These are phyloP conservation scores for Cheilosia vernalis DNA, from an alignment of 2,888 invertebrate species.

Conservation along the genomic window DNA sequence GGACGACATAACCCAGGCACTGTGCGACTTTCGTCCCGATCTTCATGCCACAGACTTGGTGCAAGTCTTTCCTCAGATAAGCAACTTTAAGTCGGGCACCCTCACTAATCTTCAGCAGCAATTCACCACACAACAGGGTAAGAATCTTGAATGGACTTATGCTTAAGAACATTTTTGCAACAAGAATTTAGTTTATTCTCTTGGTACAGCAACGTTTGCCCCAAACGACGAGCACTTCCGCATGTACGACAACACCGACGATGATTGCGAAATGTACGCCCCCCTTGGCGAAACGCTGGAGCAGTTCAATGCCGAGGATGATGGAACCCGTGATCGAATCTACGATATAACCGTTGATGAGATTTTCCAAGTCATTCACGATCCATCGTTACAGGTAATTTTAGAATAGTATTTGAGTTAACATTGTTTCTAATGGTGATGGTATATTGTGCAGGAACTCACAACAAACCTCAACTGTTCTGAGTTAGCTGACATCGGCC, in stretches of 20 bases:
- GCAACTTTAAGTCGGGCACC: constrained; percentile 80
- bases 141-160: constrained; percentile 38
- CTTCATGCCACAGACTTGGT: constrained; percentile 81
- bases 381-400: constrained; percentile 80
- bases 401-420: background rate
- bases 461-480: constrained; percentile 82
- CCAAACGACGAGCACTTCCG: constrained; percentile 78
- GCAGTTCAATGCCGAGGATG: constrained; percentile 80
- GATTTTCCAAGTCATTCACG: constrained; percentile 82
- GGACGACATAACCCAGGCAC: constrained; percentile 81
- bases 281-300: constrained; percentile 80
- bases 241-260: constrained; percentile 78
- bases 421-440: background rate
- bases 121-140: constrained; percentile 76
- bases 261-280: constrained; percentile 80
- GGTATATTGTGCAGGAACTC: constrained; percentile 79
- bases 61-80: constrained; percentile 81
- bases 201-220: constrained; percentile 76
- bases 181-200: constrained; percentile 69
- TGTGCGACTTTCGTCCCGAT: constrained; percentile 82
- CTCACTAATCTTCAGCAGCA: constrained; percentile 80
- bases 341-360: constrained; percentile 83
- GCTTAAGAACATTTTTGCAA: constrained; percentile 47
- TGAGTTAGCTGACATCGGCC: constrained; percentile 82
- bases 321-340: constrained; percentile 79